A percentile compares a stretch with the other conserved stretches of the same genome.
These are phyloP conservation scores for Meghimatium bilineatum DNA, from an alignment of 2,888 invertebrate genomes.

Conservation along the genomic window DNA sequence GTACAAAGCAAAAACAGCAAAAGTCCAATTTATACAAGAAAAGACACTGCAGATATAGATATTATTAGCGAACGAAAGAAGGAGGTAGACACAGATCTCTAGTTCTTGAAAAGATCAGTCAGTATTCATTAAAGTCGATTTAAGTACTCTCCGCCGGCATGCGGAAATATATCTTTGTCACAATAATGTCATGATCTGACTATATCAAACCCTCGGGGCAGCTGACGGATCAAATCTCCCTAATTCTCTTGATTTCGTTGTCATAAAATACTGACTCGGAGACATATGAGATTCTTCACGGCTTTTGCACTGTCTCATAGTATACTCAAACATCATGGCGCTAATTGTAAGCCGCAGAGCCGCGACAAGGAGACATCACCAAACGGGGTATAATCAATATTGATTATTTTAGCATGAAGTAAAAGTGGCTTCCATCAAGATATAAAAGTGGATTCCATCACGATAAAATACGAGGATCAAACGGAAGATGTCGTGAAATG, in stretches of 20 bases:
- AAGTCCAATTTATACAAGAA: too few species aligned
- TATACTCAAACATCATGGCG: neutral
- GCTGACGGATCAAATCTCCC: neutral
- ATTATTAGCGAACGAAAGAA: neutral
- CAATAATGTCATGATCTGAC: neutral
- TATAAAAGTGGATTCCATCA: conserved; percentile 14
- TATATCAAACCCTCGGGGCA: neutral
- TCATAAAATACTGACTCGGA: neutral
- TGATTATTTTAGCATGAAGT: conserved; percentile 30
- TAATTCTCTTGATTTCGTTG: neutral
- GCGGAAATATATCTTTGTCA: neutral
- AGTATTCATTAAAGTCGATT: neutral
- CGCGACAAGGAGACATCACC: neutral
- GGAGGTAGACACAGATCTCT: too few species aligned
- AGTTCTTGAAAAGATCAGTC: neutral
- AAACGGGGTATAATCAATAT: conserved; percentile 13
- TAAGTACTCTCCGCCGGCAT: neutral
- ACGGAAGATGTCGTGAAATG: conserved; percentile 20
- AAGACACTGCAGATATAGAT: too few species aligned
- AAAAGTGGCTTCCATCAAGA: conserved; percentile 21
- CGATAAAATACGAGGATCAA: conserved; percentile 21
- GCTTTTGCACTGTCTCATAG: neutral
- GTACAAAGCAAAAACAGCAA: too few species aligned
- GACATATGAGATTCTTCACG: neutral
- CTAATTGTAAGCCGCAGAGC: conserved; percentile 7